Conservation (phyloP, 2,888 invertebrate species). For the Ypsolopha sequella region DNA sequence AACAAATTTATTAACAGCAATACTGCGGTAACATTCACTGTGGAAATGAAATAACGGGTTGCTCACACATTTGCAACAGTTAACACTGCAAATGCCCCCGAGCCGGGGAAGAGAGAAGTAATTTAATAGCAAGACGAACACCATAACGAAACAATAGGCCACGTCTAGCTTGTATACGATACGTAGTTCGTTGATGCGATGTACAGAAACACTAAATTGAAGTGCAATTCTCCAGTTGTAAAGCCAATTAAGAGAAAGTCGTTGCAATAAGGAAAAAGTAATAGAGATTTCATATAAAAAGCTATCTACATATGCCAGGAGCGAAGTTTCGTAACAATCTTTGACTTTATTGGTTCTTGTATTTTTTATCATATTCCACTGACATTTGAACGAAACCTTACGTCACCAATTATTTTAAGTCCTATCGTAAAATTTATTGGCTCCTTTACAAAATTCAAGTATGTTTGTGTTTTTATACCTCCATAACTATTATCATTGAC, state of each 20-base stretch:
- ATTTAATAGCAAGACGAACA: conserved; percentile 4
- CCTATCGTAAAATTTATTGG: not conserved
- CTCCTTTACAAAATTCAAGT: not conserved
- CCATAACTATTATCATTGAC: too few species aligned
- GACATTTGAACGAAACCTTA: not conserved
- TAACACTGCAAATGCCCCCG: conserved; percentile 9
- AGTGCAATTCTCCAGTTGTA: too few species aligned
- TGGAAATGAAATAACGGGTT: conserved; percentile 40
- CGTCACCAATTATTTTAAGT: not conserved
- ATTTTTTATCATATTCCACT: not conserved
- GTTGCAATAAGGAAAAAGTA: too few species aligned
- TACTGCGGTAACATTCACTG: conserved; percentile 9
- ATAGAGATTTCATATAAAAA: too few species aligned
- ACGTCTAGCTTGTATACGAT: not conserved
- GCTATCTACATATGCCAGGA: too few species aligned
- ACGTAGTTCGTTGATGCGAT: not conserved
- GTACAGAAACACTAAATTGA: too few species aligned
- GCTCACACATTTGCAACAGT: conserved; percentile 31
- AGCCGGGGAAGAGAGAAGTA: conserved; percentile 6
- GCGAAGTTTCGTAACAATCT: not conserved
- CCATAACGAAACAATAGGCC: conserved; percentile 10
- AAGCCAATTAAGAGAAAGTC: too few species aligned
- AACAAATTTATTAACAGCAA: conserved; percentile 5
- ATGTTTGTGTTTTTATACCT: too few species aligned
- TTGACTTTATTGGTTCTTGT: not conserved